phyloP scores from a whole-genome alignment of 2,888 invertebrate genomes.

The Pyralis farinalis region DNA sequence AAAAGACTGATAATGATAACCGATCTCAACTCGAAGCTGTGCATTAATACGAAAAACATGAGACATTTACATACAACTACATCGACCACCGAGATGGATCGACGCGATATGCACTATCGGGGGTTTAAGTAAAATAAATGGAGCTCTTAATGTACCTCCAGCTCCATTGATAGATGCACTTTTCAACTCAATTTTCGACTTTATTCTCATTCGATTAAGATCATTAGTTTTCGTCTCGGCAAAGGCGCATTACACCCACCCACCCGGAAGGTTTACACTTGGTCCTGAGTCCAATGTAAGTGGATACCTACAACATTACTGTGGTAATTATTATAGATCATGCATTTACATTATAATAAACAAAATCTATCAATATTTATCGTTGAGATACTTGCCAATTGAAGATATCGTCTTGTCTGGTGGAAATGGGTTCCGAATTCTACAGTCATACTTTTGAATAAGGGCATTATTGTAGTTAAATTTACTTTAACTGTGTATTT shows the following conservation, averaged over 20 bases:
- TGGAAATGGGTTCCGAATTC: no score
- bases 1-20: slow-evolving; percentile 49
- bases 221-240: slow-evolving; percentile 2
- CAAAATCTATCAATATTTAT: not conserved
- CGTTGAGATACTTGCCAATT: not conserved
- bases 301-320: slow-evolving; percentile 14
- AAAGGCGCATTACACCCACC: slow-evolving; percentile 28
- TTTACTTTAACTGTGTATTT: no score
- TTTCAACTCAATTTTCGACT: slow-evolving; percentile 1
- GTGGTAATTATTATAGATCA: slow-evolving; percentile 4
- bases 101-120: slow-evolving; percentile 49
- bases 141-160: slow-evolving; percentile 41
- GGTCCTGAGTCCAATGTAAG: slow-evolving; percentile 26
- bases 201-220: slow-evolving; percentile 2
- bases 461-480: no score
- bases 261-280: slow-evolving; percentile 37
- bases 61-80: slow-evolving; percentile 57
- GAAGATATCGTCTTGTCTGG: no score
- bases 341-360: not conserved
- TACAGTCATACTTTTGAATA: no score
- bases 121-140: slow-evolving; percentile 59
- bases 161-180: slow-evolving; percentile 8
- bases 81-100: slow-evolving; percentile 50
- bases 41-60: slow-evolving; percentile 55
- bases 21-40: slow-evolving; percentile 38